Conservation (phyloP, 2,888 invertebrate genomes). For the Sympetrum striolatum region DNA sequence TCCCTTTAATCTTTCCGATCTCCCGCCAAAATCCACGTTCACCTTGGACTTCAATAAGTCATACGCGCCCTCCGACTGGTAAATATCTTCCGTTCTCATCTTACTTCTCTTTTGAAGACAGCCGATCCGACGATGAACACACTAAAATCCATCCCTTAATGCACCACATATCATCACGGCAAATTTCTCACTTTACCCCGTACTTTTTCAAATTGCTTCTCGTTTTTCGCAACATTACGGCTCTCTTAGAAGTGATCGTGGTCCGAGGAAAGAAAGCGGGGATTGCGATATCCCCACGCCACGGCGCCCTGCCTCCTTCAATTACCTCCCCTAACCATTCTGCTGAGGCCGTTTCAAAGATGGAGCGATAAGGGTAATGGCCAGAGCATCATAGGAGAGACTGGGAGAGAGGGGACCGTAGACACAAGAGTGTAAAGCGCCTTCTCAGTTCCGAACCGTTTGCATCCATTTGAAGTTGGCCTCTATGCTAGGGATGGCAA, state of each 20-base stretch:
- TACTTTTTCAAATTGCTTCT: background rate
- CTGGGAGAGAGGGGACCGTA: too few relatives aligned
- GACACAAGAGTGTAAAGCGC: too few relatives aligned
- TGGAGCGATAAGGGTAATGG: constrained; percentile 13
- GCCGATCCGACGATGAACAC: background rate
- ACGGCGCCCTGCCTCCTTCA: background rate
- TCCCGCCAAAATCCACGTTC: too few relatives aligned
- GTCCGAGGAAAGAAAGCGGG: too few relatives aligned
- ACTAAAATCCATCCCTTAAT: background rate
- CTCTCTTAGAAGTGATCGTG: background rate
- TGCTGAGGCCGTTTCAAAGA: constrained; percentile 17
- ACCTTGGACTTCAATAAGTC: too few relatives aligned
- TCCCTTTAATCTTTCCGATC: too few relatives aligned
- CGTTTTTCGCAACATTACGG: background rate
- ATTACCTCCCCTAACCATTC: background rate
- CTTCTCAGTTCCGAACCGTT: too few relatives aligned
- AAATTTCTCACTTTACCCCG: background rate
- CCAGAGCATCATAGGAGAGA: background rate
- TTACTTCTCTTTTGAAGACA: background rate
- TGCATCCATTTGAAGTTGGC: too few relatives aligned
- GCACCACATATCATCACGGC: background rate
- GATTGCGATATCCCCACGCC: background rate
- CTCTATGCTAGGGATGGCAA: too few relatives aligned
- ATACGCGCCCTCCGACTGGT: background rate
- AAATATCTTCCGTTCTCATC: background rate